Evolutionary conservation across 2,113 vertebrate species (phyloP).

Genomic region (Oryzias woworae): DNA sequence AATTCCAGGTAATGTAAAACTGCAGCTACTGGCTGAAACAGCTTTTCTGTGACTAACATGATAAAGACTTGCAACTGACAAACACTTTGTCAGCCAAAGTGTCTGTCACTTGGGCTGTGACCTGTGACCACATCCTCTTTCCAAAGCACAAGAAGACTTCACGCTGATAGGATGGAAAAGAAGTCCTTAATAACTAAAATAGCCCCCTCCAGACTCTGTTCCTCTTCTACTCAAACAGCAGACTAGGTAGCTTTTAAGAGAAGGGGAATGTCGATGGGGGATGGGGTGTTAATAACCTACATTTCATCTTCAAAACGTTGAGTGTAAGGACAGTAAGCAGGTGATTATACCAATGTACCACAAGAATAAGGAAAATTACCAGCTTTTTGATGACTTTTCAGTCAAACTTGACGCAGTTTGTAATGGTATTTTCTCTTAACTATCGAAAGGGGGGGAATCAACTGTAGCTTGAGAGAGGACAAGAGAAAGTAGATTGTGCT

Average conservation of each 20-base stretch:
- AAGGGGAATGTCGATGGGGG: background rate
- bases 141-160: slow-evolving; percentile 48
- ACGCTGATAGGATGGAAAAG: slow-evolving; percentile 67
- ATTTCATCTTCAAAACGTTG: slow-evolving; percentile 23
- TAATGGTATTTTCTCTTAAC: slow-evolving; percentile 6
- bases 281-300: slow-evolving; percentile 3
- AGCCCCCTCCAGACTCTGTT: slow-evolving; percentile 68
- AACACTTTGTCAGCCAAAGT: slow-evolving; percentile 32
- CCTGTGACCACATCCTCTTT: slow-evolving; percentile 77
- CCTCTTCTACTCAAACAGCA: slow-evolving; percentile 54
- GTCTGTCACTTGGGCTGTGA: slow-evolving; percentile 50
- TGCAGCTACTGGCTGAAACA: slow-evolving; percentile 22
- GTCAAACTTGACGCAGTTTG: background rate
- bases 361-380: background rate
- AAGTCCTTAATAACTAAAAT: slow-evolving; percentile 66
- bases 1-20: slow-evolving; percentile 15
- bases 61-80: slow-evolving; percentile 63
- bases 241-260: slow-evolving; percentile 7
- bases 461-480: slow-evolving; percentile 6
- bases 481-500: slow-evolving; percentile 28
- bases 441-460: slow-evolving; percentile 16
- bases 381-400: too few species aligned
- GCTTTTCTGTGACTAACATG: slow-evolving; percentile 33
- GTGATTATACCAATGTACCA: slow-evolving; percentile 11
- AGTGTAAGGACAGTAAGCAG: background rate